Evolutionary conservation across 2,888 invertebrate species (phyloP).

Genomic region (Eucriotettix oculatus): DNA sequence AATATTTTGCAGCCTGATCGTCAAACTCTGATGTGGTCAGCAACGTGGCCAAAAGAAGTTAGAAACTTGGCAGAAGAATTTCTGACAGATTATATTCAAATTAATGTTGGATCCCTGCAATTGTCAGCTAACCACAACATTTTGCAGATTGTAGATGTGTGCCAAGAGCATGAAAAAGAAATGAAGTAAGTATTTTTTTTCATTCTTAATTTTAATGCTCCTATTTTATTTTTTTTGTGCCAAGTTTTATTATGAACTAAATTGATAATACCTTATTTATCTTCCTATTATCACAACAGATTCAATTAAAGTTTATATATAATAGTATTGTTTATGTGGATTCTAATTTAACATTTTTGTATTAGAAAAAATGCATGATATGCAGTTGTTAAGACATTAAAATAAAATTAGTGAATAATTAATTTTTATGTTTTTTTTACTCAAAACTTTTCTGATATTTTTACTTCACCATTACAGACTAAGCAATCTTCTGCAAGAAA

Average conservation of each 20-base stretch:
- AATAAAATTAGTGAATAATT: too few relatives aligned
- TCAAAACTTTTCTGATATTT: too few relatives aligned
- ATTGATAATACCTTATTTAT: too few relatives aligned
- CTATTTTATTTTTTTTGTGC: too few relatives aligned
- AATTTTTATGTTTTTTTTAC: too few relatives aligned
- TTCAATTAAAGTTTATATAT: too few relatives aligned
- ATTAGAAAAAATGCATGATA: too few relatives aligned
- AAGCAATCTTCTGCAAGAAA: slow-evolving; percentile 71
- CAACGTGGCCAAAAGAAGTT: slow-evolving; percentile 99
- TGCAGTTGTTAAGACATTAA: too few relatives aligned
- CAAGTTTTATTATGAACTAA: too few relatives aligned
- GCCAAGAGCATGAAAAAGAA: slow-evolving; percentile 88
- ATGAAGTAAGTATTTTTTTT: slow-evolving; percentile 7
- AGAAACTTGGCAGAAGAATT: slow-evolving; percentile 90
- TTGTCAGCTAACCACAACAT: slow-evolving; percentile 89
- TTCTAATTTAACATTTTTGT: too few relatives aligned
- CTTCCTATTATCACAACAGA: too few relatives aligned
- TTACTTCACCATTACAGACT: slow-evolving; percentile 27
- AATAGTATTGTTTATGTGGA: too few relatives aligned
- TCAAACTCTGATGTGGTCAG: slow-evolving; percentile 98
- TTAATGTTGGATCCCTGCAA: slow-evolving; percentile 90
- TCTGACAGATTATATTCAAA: slow-evolving; percentile 84
- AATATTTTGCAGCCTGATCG: slow-evolving; percentile 50
- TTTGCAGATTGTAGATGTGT: slow-evolving; percentile 80
- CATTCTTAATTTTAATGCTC: background rate